phyloP scores from a whole-genome alignment of 2,888 invertebrate genomes.

The Glaucopsyche alexis region DNA sequence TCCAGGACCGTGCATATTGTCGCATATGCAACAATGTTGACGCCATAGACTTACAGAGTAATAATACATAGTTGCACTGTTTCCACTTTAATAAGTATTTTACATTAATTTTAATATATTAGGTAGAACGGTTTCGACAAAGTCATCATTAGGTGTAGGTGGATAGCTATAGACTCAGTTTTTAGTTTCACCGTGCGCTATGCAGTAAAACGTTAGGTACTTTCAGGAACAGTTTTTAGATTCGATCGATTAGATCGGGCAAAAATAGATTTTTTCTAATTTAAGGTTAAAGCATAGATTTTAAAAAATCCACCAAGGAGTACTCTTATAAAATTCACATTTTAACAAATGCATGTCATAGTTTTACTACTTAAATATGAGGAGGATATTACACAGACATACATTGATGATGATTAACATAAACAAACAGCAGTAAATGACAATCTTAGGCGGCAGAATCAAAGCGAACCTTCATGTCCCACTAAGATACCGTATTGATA shows the following conservation, averaged over 20 bases:
- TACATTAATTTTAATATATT: too few relatives aligned
- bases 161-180: not conserved
- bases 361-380: not conserved
- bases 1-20: not conserved
- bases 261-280: too few relatives aligned
- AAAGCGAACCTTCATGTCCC: conserved; percentile 16
- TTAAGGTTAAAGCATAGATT: too few relatives aligned
- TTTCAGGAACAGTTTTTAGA: too few relatives aligned
- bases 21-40: conserved; percentile 2
- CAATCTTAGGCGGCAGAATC: conserved; percentile 14
- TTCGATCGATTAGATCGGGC: too few relatives aligned
- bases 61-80: too few relatives aligned
- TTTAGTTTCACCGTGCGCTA: not conserved
- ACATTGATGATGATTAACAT: conserved; percentile 1
- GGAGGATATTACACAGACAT: not conserved
- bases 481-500: conserved; percentile 24
- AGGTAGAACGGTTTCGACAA: too few relatives aligned
- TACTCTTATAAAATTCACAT: too few relatives aligned
- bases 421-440: conserved; percentile 12
- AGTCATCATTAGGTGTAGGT: too few relatives aligned
- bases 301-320: too few relatives aligned
- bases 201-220: not conserved
- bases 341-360: not conserved
- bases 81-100: too few relatives aligned
- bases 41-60: not conserved